phyloP scores from a whole-genome alignment of 2,113 vertebrate genomes.

The Buteo buteo region DNA sequence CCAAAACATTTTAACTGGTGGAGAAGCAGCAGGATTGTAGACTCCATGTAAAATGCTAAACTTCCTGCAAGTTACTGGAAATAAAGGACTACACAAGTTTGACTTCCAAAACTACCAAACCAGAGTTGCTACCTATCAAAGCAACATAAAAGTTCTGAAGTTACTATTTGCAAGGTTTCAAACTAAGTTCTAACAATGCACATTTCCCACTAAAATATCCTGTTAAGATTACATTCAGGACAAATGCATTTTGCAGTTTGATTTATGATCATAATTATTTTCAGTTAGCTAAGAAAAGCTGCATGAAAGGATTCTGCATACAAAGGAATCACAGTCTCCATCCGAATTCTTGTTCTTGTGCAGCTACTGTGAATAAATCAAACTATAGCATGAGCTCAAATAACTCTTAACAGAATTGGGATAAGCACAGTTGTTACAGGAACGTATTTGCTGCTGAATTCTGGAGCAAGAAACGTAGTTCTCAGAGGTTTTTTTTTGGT shows the following conservation, averaged over 20 bases:
- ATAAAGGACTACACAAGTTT: background rate
- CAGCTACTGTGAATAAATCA: slow-evolving; percentile 23
- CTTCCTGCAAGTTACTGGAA: background rate
- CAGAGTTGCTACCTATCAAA: background rate
- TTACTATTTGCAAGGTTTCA: background rate
- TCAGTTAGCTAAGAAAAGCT: background rate
- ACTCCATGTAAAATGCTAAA: background rate
- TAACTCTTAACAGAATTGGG: background rate
- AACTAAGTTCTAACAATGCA: background rate
- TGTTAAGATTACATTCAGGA: background rate
- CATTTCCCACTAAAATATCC: background rate
- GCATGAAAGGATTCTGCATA: background rate
- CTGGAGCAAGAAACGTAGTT: background rate
- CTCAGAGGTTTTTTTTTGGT: background rate
- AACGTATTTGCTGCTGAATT: background rate
- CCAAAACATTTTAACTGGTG: background rate
- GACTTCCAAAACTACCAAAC: background rate
- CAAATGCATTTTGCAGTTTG: background rate
- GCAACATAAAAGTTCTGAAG: background rate
- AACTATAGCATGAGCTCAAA: background rate
- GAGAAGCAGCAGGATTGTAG: background rate
- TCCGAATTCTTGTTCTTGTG: background rate
- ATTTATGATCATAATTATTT: slow-evolving; percentile 32
- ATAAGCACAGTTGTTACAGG: background rate
- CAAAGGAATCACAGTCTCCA: background rate